phyloP scores from a whole-genome alignment of 1,140 invertebrate genomes.

The Drosophila auraria region DNA sequence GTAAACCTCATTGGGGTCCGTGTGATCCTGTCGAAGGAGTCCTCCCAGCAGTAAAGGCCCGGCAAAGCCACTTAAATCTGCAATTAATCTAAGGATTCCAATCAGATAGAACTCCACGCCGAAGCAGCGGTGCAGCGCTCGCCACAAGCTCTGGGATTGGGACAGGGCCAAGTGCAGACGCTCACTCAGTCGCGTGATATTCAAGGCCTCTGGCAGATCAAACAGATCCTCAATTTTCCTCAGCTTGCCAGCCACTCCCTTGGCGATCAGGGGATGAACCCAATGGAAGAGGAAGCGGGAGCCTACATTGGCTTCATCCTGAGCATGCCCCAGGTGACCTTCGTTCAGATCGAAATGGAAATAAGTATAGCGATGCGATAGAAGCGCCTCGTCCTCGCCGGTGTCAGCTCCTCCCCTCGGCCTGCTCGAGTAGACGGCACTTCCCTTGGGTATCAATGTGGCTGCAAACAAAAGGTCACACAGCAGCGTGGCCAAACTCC shows the following conservation, averaged over 20 bases:
- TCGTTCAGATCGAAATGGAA: conserved; percentile 86
- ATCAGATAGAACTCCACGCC: conserved; percentile 95
- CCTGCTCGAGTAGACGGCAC: conserved; percentile 42
- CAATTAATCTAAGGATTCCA: conserved; percentile 94
- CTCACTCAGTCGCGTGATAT: conserved; percentile 68
- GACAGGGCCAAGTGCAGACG: conserved; percentile 67
- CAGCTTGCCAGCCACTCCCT: conserved; percentile 91
- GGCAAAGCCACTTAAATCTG: conserved; percentile 93
- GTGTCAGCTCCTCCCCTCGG: not conserved
- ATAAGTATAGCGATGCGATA: conserved; percentile 80
- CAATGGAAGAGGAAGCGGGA: conserved; percentile 94
- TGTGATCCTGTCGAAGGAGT: conserved; percentile 53
- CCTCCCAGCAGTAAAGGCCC: conserved; percentile 92
- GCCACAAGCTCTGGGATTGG: conserved; percentile 87
- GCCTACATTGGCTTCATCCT: conserved; percentile 90
- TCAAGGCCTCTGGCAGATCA: conserved; percentile 89
- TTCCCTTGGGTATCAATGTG: conserved; percentile 87
- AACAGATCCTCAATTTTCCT: conserved; percentile 93
- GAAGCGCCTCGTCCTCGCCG: conserved; percentile 87
- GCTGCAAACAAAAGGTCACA: conserved; percentile 87
- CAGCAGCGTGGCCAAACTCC: conserved; percentile 86
- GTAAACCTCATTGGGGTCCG: conserved; percentile 88
- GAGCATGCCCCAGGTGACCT: conserved; percentile 91
- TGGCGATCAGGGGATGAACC: conserved; percentile 94
- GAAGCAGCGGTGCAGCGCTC: conserved; percentile 92